Conservation (phyloP, 2,888 invertebrate genomes). For the Amphimallon solstitiale region DNA sequence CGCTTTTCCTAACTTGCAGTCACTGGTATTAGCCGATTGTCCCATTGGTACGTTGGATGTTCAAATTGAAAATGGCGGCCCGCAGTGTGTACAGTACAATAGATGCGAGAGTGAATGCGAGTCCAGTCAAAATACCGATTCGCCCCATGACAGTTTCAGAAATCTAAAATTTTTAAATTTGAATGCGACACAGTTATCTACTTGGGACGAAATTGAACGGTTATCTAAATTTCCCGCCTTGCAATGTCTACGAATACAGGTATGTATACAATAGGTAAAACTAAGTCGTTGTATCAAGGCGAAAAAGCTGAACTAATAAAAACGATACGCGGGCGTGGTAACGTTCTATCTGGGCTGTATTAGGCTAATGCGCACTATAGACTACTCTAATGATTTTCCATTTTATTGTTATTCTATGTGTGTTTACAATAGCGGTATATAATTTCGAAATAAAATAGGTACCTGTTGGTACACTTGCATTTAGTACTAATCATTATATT, state of each 20-base stretch:
- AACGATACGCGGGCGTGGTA: too few species aligned
- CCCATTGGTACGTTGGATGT: conserved; percentile 71
- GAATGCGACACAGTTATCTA: conserved; percentile 82
- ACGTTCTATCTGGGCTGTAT: too few species aligned
- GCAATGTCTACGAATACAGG: conserved; percentile 85
- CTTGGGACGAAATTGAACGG: conserved; percentile 91
- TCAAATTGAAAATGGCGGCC: conserved; percentile 43
- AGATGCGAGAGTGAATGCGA: conserved; percentile 67
- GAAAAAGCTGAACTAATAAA: too few species aligned
- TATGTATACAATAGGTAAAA: too few species aligned
- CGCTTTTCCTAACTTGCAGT: conserved; percentile 86
- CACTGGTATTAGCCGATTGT: conserved; percentile 87
- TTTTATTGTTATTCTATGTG: too few species aligned
- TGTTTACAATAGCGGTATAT: too few species aligned
- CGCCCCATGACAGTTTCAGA: conserved; percentile 73
- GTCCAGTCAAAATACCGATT: conserved; percentile 67
- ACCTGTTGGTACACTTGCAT: too few species aligned
- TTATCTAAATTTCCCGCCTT: conserved; percentile 85
- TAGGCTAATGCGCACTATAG: too few species aligned
- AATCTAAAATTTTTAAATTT: conserved; percentile 83
- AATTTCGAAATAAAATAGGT: too few species aligned
- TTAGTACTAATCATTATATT: too few species aligned
- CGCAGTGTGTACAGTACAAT: conserved; percentile 55
- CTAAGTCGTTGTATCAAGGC: too few species aligned
- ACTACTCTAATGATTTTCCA: too few species aligned